phyloP scores from a whole-genome alignment of 2,888 invertebrate genomes.

The Achlya flavicornis region DNA sequence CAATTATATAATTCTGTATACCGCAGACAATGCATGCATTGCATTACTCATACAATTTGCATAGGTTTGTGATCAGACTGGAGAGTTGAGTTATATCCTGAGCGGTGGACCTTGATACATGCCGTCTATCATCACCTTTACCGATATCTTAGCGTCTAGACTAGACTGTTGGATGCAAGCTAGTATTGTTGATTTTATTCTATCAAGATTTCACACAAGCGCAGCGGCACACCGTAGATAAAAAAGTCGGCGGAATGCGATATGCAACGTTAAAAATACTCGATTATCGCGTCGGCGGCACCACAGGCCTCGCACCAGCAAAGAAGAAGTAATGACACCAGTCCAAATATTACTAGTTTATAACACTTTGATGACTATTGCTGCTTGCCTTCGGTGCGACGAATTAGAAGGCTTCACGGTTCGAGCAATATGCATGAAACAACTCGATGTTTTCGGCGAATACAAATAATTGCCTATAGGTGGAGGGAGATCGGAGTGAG shows the following conservation, averaged over 20 bases:
- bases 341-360: constrained; percentile 35
- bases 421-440: constrained; percentile 56
- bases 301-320: constrained; percentile 45
- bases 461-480: constrained; percentile 68
- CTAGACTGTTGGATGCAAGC: constrained; percentile 32
- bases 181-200: constrained; percentile 38
- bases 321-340: constrained; percentile 36
- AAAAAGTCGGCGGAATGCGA: constrained; percentile 62
- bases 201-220: constrained; percentile 44
- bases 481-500: constrained; percentile 59
- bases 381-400: constrained; percentile 40
- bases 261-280: constrained; percentile 69
- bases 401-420: constrained; percentile 40
- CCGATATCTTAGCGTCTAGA: constrained; percentile 34
- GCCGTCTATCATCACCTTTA: constrained; percentile 27
- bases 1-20: constrained; percentile 34
- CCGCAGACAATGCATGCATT: constrained; percentile 27
- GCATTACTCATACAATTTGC: constrained; percentile 47
- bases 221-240: constrained; percentile 48
- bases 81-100: constrained; percentile 26
- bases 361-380: constrained; percentile 52
- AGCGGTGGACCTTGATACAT: constrained; percentile 39
- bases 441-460: constrained; percentile 62
- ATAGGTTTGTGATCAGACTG: constrained; percentile 40
- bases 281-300: constrained; percentile 61